Percentiles rank a stretch among this genome's conserved stretches.
phyloP scores from a whole-genome alignment of 2,113 vertebrate genomes.

The Corythornis cristatus region DNA sequence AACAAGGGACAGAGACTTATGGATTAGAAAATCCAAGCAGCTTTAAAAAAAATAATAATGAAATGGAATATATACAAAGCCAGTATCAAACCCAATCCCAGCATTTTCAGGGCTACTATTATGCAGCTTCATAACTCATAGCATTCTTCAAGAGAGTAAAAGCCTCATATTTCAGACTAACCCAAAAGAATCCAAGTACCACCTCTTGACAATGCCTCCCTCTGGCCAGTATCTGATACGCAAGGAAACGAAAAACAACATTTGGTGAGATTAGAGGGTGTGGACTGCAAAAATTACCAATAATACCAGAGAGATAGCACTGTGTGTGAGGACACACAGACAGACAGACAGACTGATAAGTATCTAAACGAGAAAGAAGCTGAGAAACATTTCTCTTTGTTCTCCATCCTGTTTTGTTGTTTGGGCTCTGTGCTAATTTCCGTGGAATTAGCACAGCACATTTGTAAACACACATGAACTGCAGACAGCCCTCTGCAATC shows the following conservation, averaged over 20 bases:
- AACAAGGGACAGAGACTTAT: no score
- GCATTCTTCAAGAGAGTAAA: background rate
- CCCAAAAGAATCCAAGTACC: background rate
- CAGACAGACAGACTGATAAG: fast-evolving
- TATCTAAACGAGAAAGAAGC: background rate
- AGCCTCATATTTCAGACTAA: background rate
- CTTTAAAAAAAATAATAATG: no score
- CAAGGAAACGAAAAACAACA: background rate
- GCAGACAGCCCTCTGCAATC: conserved; percentile 42
- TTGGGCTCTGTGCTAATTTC: conserved; percentile 16
- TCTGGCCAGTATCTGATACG: background rate
- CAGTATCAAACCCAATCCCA: no score
- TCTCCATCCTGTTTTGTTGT: background rate
- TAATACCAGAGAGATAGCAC: background rate
- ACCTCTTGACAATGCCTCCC: background rate
- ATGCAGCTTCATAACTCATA: background rate
- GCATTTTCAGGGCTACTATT: background rate
- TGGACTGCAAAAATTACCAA: background rate
- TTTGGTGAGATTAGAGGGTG: background rate
- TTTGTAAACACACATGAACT: conserved; percentile 48
- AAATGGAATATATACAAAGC: no score
- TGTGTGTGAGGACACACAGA: fast-evolving
- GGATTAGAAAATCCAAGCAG: no score
- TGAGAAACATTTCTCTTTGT: background rate
- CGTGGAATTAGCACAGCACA: background rate